Conservation (phyloP, 64 coral and sea anemone species). For the Pocillopora verrucosa region DNA sequence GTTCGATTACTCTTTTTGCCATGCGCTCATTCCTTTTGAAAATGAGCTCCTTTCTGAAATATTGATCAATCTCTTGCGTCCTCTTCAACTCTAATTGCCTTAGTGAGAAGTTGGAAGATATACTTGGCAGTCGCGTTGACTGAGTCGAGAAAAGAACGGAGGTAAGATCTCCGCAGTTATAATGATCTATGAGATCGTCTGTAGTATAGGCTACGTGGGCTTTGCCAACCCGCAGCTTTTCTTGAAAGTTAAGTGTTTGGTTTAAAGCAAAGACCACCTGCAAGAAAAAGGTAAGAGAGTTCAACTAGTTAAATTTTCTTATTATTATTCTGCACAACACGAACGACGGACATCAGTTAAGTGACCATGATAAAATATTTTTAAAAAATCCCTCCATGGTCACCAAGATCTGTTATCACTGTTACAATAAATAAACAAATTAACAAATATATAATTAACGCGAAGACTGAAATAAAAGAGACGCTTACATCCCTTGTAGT, state of each 20-base stretch:
- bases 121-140: constrained; percentile 49
- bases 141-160: constrained; percentile 70
- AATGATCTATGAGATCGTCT: constrained; percentile 86
- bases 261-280: constrained; percentile 91
- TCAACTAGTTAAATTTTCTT: neutral
- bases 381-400: no score
- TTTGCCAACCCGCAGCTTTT: constrained; percentile 81
- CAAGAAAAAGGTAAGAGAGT: neutral
- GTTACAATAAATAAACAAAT: no score
- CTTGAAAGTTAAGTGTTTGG: constrained; percentile 84
- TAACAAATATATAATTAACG: no score
- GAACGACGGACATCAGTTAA: no score
- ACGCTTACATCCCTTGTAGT: no score
- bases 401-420: no score
- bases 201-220: constrained; percentile 65
- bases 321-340: no score
- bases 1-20: constrained; percentile 82
- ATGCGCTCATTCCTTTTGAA: constrained; percentile 88
- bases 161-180: constrained; percentile 91
- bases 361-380: no score
- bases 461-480: no score
- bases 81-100: constrained; percentile 51
- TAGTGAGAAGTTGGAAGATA: constrained; percentile 56
- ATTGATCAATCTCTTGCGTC: constrained; percentile 72
- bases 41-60: constrained; percentile 81